Evolutionary conservation across 1,140 invertebrate species (phyloP).

Genomic region (Nebria ingens): DNA sequence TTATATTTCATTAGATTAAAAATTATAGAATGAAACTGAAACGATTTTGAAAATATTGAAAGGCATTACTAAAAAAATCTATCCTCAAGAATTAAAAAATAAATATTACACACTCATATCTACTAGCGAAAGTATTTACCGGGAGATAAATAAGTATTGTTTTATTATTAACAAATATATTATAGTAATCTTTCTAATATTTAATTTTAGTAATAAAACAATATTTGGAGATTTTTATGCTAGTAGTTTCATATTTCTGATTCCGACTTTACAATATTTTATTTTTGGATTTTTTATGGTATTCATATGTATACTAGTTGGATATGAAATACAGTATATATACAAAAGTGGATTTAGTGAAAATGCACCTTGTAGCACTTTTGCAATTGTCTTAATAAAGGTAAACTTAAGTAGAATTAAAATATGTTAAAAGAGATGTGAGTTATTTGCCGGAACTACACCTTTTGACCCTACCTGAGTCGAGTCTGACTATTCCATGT

Average conservation of each 20-base stretch:
- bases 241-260: background rate
- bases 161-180: constrained; percentile 1
- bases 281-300: background rate
- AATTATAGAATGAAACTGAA: constrained; percentile 1
- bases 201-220: background rate
- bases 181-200: constrained; percentile 1
- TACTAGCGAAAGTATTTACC: too few relatives aligned
- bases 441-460: too few relatives aligned
- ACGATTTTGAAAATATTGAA: background rate
- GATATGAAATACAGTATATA: background rate
- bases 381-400: background rate
- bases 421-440: too few relatives aligned
- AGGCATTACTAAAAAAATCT: background rate
- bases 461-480: too few relatives aligned
- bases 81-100: background rate
- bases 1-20: too few relatives aligned
- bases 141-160: too few relatives aligned
- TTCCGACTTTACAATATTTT: background rate
- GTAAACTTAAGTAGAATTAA: background rate
- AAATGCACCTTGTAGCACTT: background rate
- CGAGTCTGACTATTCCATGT: too few relatives aligned
- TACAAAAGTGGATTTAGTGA: background rate
- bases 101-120: too few relatives aligned
- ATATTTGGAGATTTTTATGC: background rate
- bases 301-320: background rate